These are phyloP conservation scores for Netelia fuscicornis DNA, from an alignment of 2,888 invertebrate genomes.

Conservation along the genomic window DNA sequence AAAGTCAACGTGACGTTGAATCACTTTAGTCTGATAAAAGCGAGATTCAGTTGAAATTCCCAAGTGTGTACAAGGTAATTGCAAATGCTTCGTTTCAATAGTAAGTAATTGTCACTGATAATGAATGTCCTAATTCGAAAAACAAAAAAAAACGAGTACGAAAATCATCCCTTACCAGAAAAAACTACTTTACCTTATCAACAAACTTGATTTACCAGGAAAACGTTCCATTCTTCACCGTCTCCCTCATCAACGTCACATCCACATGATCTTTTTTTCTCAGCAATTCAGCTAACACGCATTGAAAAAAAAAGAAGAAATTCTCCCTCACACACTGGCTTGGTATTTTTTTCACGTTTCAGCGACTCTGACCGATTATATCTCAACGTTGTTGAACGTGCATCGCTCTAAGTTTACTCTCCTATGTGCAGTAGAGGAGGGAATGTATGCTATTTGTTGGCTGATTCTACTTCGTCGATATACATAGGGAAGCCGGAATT, in stretches of 20 bases:
- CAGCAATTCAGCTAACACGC: no score
- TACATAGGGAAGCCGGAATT: constrained; percentile 19
- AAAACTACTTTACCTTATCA: neutral
- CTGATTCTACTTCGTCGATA: constrained; percentile 36
- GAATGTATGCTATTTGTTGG: constrained; percentile 17
- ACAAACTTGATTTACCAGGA: neutral
- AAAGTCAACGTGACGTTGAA: constrained; percentile 19
- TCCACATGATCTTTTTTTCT: no score
- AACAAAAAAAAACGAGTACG: constrained; percentile 19
- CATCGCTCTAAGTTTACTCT: constrained; percentile 13
- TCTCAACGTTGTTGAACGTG: constrained; percentile 18
- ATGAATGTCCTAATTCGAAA: constrained; percentile 52
- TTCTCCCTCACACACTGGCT: neutral
- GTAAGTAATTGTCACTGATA: constrained; percentile 58
- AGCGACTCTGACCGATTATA: constrained; percentile 30
- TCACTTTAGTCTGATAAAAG: neutral
- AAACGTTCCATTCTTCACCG: neutral
- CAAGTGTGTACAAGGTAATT: constrained; percentile 61
- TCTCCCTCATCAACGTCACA: neutral
- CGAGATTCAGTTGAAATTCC: constrained; percentile 55
- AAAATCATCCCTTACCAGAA: constrained; percentile 1
- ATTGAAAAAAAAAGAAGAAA: no score
- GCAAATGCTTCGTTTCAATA: constrained; percentile 49
- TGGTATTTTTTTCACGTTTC: constrained; percentile 21
- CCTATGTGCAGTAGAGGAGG: neutral